Conservation (phyloP, 2,113 vertebrate species). For the Peromyscus maniculatus region DNA sequence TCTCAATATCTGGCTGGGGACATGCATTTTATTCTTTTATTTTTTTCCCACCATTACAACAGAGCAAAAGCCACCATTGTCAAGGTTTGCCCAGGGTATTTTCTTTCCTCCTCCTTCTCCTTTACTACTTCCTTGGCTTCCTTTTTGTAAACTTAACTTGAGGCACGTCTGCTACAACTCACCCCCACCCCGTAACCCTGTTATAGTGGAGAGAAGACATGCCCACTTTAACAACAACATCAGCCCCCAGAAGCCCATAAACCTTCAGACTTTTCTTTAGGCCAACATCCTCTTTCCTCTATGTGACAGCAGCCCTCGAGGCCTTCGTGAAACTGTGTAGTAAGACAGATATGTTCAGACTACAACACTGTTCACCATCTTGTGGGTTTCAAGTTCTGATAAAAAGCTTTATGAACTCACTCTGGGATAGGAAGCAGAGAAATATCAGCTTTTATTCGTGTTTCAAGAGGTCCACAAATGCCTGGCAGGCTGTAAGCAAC, state of each 20-base stretch:
- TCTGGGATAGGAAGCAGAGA: neutral
- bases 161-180: neutral
- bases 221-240: neutral
- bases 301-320: neutral
- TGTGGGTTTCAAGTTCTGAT: neutral
- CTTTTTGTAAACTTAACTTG: neutral
- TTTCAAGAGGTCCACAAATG: neutral
- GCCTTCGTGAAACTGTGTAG: neutral
- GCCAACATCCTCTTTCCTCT: neutral
- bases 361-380: neutral
- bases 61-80: neutral
- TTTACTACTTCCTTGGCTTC: neutral
- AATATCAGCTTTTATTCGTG: neutral
- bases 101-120: neutral
- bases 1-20: neutral
- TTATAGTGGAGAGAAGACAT: too few relatives aligned
- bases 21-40: neutral
- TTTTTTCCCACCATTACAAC: neutral
- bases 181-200: neutral
- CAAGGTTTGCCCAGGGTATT: neutral
- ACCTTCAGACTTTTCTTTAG: neutral
- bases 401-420: neutral
- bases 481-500: neutral
- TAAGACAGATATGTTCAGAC: neutral
- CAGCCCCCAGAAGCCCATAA: too few relatives aligned